A percentile compares a stretch with the other conserved stretches of the same genome.
These are phyloP conservation scores for Drosophila teissieri DNA, from an alignment of 1,140 invertebrate species.

Conservation along the genomic window DNA sequence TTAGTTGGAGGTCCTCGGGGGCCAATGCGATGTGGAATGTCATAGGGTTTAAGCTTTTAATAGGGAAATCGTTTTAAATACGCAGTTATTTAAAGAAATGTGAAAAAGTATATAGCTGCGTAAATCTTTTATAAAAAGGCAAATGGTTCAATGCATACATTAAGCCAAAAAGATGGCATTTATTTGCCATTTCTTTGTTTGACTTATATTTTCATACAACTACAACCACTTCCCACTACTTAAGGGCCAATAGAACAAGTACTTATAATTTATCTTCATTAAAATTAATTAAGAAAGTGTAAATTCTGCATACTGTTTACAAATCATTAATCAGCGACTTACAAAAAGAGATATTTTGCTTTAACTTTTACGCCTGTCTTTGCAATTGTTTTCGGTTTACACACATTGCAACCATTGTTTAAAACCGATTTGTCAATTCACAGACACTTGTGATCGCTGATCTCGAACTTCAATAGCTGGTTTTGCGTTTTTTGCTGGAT, in stretches of 20 bases:
- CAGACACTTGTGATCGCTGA: constrained; percentile 2
- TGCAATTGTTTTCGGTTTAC: constrained; percentile 14
- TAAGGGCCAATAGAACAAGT: background rate
- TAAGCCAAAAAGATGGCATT: too few relatives aligned
- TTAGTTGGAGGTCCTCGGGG: constrained; percentile 5
- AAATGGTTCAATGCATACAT: too few relatives aligned
- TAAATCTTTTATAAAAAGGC: too few relatives aligned
- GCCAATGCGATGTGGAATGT: constrained; percentile 13
- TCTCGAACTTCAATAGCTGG: constrained; percentile 11
- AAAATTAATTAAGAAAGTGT: background rate
- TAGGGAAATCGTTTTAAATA: background rate
- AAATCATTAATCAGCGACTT: background rate
- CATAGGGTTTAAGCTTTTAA: background rate
- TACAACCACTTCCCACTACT: too few relatives aligned
- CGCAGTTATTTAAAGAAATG: background rate
- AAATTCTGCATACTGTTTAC: background rate
- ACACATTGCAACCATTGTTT: constrained; percentile 17
- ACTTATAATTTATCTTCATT: background rate
- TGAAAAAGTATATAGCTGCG: background rate
- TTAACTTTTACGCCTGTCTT: background rate
- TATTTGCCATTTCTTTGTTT: too few relatives aligned
- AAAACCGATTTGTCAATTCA: constrained; percentile 19
- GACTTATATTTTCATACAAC: background rate
- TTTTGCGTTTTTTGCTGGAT: constrained; percentile 5
- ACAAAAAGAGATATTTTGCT: background rate